These are phyloP conservation scores for Micrasema longulum DNA, from an alignment of 1,140 invertebrate genomes.

Conservation along the genomic window DNA sequence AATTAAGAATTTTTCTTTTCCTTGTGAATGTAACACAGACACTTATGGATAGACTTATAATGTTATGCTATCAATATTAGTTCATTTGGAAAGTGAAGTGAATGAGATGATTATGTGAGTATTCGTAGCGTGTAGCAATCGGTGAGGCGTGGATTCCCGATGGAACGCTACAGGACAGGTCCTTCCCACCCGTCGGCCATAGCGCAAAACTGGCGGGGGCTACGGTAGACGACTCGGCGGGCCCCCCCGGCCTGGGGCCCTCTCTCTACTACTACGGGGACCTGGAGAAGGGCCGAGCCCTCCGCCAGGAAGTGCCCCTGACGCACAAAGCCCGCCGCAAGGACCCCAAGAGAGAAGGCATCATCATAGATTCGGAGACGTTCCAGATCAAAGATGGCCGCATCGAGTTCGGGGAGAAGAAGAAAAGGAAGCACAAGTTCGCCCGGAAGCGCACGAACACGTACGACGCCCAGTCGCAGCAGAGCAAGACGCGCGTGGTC, in stretches of 20 bases:
- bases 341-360: constrained; percentile 22
- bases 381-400: constrained; percentile 13
- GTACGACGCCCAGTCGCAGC: constrained; percentile 44
- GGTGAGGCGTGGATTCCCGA: background rate
- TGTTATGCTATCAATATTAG: too few relatives aligned
- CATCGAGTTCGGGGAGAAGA: constrained; percentile 20
- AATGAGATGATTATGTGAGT: too few relatives aligned
- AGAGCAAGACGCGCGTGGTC: background rate
- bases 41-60: too few relatives aligned
- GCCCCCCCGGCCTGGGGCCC: constrained; percentile 59
- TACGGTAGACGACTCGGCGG: constrained; percentile 33
- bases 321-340: constrained; percentile 59
- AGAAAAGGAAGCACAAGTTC: constrained; percentile 44
- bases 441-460: constrained; percentile 48
- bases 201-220: constrained; percentile 30
- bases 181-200: background rate
- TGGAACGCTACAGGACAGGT: background rate
- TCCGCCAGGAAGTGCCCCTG: constrained; percentile 35
- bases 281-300: constrained; percentile 57
- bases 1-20: too few relatives aligned
- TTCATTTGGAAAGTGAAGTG: too few relatives aligned
- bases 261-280: constrained; percentile 67
- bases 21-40: too few relatives aligned
- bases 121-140: too few relatives aligned
- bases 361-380: constrained; percentile 4